Evolutionary conservation across 2,113 vertebrate species (phyloP).

Genomic region (Esox niger): DNA sequence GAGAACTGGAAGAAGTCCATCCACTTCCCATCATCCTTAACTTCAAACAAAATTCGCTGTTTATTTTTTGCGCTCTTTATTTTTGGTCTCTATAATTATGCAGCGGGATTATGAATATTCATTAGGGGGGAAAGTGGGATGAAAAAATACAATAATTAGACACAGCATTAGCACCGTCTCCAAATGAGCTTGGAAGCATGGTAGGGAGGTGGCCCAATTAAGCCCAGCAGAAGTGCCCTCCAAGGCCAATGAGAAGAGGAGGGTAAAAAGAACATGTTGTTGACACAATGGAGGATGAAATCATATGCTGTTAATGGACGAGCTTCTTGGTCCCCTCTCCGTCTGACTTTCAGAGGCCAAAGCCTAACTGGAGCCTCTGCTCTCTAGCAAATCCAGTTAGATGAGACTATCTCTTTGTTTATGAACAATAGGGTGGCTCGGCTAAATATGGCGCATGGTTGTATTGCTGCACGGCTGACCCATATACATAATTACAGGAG

Average conservation of each 20-base stretch:
- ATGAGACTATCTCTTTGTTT: constrained; percentile 30
- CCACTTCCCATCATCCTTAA: constrained; percentile 3
- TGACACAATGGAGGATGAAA: constrained; percentile 43
- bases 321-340: constrained; percentile 11
- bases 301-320: constrained; percentile 34
- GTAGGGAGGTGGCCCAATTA: constrained; percentile 45
- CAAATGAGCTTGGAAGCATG: constrained; percentile 33
- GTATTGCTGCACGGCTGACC: constrained; percentile 44
- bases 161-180: constrained; percentile 30
- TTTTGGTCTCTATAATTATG: constrained; percentile 18
- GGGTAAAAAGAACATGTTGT: background rate
- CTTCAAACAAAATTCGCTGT: constrained; percentile 19
- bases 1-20: background rate
- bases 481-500: constrained; percentile 40
- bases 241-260: background rate
- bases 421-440: constrained; percentile 44
- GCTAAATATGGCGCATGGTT: constrained; percentile 41
- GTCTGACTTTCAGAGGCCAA: constrained; percentile 42
- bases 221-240: background rate
- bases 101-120: constrained; percentile 37
- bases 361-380: constrained; percentile 9
- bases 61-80: too few relatives aligned
- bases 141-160: constrained; percentile 47
- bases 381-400: constrained; percentile 35
- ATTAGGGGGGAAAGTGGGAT: constrained; percentile 32